phyloP scores from a whole-genome alignment of 1,140 invertebrate species.

The Drosophila setifemur region DNA sequence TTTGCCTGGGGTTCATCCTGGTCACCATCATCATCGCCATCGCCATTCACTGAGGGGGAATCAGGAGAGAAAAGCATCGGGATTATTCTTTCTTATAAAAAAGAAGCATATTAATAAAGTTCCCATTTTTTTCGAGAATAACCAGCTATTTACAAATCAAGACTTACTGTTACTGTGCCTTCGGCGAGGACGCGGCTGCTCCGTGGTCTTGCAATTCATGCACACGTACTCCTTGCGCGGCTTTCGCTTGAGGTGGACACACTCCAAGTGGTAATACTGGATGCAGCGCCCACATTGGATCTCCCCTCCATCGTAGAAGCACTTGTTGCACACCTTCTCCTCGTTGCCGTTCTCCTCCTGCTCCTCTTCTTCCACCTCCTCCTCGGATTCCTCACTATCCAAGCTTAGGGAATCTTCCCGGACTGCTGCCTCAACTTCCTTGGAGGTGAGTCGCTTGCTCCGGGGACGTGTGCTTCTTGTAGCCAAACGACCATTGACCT shows the following conservation, averaged over 20 bases:
- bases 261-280: constrained; percentile 68
- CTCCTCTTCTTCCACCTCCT: constrained; percentile 2
- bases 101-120: no score
- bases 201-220: constrained; percentile 55
- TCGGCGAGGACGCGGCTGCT: constrained; percentile 26
- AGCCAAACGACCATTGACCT: constrained; percentile 20
- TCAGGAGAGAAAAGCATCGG: no score
- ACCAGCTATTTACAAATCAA: no score
- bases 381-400: background rate
- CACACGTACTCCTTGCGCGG: constrained; percentile 67
- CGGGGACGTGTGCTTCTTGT: constrained; percentile 14
- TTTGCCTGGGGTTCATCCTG: constrained; percentile 67
- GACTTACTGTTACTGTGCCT: constrained; percentile 55
- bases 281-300: constrained; percentile 59
- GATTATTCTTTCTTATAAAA: no score
- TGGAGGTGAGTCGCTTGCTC: constrained; percentile 45
- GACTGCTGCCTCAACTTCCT: constrained; percentile 54
- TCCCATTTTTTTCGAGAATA: no score
- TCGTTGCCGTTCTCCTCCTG: constrained; percentile 35
- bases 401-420: background rate
- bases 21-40: constrained; percentile 61
- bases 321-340: constrained; percentile 59
- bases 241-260: constrained; percentile 53
- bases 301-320: constrained; percentile 75
- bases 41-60: constrained; percentile 56